Conservation (phyloP, 2,797 vertebrate species). For the Phalanger gymnotis region DNA sequence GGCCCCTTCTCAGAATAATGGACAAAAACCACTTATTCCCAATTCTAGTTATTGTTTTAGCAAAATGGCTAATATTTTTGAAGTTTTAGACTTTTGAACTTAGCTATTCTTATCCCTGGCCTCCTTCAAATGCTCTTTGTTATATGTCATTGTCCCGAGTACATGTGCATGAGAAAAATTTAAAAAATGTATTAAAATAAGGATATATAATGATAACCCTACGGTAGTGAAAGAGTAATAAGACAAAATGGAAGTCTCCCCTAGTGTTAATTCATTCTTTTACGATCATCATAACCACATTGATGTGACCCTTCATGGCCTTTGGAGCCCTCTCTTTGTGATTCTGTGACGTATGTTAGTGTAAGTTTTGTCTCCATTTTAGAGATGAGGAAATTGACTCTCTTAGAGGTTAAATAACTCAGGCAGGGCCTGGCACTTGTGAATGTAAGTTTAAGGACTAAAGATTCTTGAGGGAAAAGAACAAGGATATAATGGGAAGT, state of each 20-base stretch:
- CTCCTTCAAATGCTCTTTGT: background rate
- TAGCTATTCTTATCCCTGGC: background rate
- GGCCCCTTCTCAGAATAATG: background rate
- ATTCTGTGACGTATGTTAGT: background rate
- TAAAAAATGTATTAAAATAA: background rate
- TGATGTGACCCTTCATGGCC: background rate
- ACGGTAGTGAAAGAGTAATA: background rate
- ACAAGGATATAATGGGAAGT: conserved; percentile 1
- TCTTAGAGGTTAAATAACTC: background rate
- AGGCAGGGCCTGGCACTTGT: background rate
- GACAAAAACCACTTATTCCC: background rate
- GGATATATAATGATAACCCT: background rate
- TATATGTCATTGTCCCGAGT: background rate
- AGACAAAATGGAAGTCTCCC: background rate
- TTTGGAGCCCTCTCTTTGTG: background rate
- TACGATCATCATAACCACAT: background rate
- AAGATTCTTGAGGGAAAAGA: conserved; percentile 13
- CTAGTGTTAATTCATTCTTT: background rate
- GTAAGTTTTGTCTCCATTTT: background rate
- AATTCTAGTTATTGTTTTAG: background rate
- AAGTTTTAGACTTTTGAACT: background rate
- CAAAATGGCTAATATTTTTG: background rate
- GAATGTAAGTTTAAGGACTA: background rate
- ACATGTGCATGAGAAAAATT: background rate
- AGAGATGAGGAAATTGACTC: background rate